Base-by-base conservation (phyloP, 1,140 invertebrate species). In the Zaprionus ghesquierei region DNA sequence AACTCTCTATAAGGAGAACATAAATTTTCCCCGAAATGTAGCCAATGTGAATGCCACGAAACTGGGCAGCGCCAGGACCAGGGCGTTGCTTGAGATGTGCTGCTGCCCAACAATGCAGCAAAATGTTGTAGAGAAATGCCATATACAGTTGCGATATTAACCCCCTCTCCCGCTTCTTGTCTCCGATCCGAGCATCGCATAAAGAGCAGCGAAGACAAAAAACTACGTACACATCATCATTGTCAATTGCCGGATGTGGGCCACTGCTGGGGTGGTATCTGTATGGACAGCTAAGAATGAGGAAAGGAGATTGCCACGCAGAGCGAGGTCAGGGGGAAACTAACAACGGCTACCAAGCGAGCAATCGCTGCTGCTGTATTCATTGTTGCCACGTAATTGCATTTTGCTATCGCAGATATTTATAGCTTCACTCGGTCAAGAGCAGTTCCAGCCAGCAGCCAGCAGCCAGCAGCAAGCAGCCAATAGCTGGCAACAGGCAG, bases 391-490 rank as follows among this genome's bases (percentile, higher is more conserved):
- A 87, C 84, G 84, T 87, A 87, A 87, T 87, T 87, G 84, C 84
- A 87, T 87, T 87, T 89, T 85, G 84, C 84, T 87, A 87, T 87
- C 84, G 84, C 84, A 89, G 84, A 87, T 87, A 87, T 87, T 87
- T 87, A 87, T 87, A 87, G 84, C 84, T 87, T 69, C 84, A 87
- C 84, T 87, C 84, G 84, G 84, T 89, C 84, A 87, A 87, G 84
- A 87, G 84, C 82, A 87, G 75, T 49, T 51, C 44, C 31, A 46
- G 38, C 62, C 46, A 59, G 55, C n/a, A 54, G 38, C 35, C 10
- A 44, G 41, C 4, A 35, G 60, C 18, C 5, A 9, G 22, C 38
- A 29, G 44, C 53, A 3, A 38, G 13, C 23, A 31, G 62, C 63
- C 46, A 58, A 27, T 49, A 29, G 12, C 22, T 33, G 38, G 41